Evolutionary conservation across 2,888 invertebrate genomes (phyloP).

Genomic region (Scaptomyza reducta): DNA sequence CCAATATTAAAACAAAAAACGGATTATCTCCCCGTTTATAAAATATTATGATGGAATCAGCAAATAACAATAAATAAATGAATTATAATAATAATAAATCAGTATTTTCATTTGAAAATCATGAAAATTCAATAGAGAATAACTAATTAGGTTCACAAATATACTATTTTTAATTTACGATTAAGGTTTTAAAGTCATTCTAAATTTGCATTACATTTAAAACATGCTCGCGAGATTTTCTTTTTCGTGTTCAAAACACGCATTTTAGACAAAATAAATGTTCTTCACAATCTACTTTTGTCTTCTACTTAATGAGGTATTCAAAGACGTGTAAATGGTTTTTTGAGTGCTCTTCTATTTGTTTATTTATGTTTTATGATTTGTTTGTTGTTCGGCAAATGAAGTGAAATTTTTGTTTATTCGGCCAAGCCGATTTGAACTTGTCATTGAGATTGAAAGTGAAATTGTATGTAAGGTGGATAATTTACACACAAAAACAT

Average conservation of each 20-base stretch:
- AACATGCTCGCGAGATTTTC: not conserved
- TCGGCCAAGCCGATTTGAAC: conserved; percentile 18
- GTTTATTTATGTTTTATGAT: conserved; percentile 8
- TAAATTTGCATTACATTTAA: too few relatives aligned
- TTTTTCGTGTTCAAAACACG: not conserved
- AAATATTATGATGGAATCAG: too few relatives aligned
- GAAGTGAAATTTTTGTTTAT: conserved; percentile 38
- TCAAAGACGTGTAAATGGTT: conserved; percentile 28
- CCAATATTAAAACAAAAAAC: not conserved
- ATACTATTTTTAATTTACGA: too few relatives aligned
- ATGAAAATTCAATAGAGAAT: too few relatives aligned
- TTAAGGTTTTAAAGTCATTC: too few relatives aligned
- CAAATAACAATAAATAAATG: too few relatives aligned
- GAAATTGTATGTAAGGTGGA: conserved; percentile 39
- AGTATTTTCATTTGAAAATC: too few relatives aligned
- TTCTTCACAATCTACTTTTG: conserved; percentile 1
- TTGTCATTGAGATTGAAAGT: conserved; percentile 25
- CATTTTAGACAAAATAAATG: conserved; percentile 1
- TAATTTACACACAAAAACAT: not conserved
- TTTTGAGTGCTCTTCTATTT: conserved; percentile 3
- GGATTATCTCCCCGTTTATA: not conserved
- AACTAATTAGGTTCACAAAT: too few relatives aligned
- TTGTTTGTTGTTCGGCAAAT: conserved; percentile 13
- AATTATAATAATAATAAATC: too few relatives aligned
- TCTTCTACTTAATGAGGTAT: conserved; percentile 7